Conservation (phyloP, 2,113 vertebrate genomes). For the Xiphophorus maculatus region DNA sequence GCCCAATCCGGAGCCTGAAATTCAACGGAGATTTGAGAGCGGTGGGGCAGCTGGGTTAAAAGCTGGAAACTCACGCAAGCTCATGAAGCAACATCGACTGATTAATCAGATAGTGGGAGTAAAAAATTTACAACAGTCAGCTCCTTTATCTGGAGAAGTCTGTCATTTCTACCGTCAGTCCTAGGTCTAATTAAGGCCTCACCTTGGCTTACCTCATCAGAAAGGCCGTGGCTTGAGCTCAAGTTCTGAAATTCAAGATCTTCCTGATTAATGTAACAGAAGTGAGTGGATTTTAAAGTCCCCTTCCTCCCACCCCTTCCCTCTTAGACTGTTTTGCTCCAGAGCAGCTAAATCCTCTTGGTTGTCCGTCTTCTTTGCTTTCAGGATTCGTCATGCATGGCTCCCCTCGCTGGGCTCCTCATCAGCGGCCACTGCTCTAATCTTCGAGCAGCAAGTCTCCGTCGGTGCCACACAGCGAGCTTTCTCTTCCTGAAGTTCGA, state of each 20-base stretch:
- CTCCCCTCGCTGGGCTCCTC: slow-evolving; percentile 24
- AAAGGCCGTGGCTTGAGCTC: slow-evolving; percentile 62
- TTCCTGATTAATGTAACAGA: slow-evolving; percentile 69
- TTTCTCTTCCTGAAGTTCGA: slow-evolving; percentile 59
- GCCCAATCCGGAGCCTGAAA: slow-evolving; percentile 46
- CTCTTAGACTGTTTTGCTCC: too few relatives aligned
- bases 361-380: slow-evolving; percentile 9
- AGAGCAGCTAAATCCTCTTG: neutral
- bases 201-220: slow-evolving; percentile 51
- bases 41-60: slow-evolving; percentile 55
- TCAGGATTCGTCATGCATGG: slow-evolving; percentile 60
- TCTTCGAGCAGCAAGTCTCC: slow-evolving; percentile 65
- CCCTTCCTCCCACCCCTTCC: neutral
- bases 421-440: slow-evolving; percentile 60
- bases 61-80: slow-evolving; percentile 29
- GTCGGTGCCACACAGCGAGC: slow-evolving; percentile 59
- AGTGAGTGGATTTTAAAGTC: slow-evolving; percentile 9
- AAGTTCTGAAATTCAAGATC: slow-evolving; percentile 64
- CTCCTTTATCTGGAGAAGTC: slow-evolving; percentile 49
- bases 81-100: slow-evolving; percentile 18
- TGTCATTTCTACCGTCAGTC: slow-evolving; percentile 52
- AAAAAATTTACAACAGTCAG: slow-evolving; percentile 54
- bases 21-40: slow-evolving; percentile 53
- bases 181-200: slow-evolving; percentile 47
- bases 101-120: slow-evolving; percentile 41